Evolutionary conservation across 2,888 invertebrate species (phyloP).

Genomic region (Agriopis leucophaearia): DNA sequence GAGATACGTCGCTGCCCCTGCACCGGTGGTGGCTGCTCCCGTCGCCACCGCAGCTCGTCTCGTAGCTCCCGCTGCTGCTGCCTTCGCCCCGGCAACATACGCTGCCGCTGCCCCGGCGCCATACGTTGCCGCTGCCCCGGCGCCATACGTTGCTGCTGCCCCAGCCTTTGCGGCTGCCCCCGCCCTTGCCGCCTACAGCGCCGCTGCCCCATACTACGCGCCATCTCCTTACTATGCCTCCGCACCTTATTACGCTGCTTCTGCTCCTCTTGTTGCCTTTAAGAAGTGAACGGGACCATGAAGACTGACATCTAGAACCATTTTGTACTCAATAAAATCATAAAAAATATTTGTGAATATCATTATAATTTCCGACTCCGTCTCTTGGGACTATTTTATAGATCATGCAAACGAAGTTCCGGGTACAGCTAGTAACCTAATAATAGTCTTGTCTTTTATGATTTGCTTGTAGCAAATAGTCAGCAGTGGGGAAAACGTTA

Average conservation of each 20-base stretch:
- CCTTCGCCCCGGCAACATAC: conserved; percentile 55
- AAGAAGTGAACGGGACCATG: conserved; percentile 56
- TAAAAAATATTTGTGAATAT: not conserved
- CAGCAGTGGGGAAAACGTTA: conserved; percentile 33
- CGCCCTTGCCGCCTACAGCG: conserved; percentile 4
- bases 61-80: conserved; percentile 50
- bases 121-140: conserved; percentile 44
- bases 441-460: not conserved
- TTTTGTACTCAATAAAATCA: conserved; percentile 51
- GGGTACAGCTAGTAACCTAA: not conserved
- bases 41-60: not conserved
- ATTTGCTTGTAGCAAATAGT: not conserved
- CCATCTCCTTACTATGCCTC: conserved; percentile 52
- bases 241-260: conserved; percentile 62
- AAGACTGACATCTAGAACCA: conserved; percentile 63
- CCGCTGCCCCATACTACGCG: conserved; percentile 6
- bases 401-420: too few species aligned
- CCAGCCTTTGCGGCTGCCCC: not conserved
- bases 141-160: conserved; percentile 20
- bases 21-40: conserved; percentile 55
- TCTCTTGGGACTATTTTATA: too few species aligned
- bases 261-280: conserved; percentile 70
- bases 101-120: conserved; percentile 57
- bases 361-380: too few species aligned
- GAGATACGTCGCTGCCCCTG: conserved; percentile 74